Conservation (phyloP, 2,888 invertebrate genomes). For the Agrilus cyanescens region DNA sequence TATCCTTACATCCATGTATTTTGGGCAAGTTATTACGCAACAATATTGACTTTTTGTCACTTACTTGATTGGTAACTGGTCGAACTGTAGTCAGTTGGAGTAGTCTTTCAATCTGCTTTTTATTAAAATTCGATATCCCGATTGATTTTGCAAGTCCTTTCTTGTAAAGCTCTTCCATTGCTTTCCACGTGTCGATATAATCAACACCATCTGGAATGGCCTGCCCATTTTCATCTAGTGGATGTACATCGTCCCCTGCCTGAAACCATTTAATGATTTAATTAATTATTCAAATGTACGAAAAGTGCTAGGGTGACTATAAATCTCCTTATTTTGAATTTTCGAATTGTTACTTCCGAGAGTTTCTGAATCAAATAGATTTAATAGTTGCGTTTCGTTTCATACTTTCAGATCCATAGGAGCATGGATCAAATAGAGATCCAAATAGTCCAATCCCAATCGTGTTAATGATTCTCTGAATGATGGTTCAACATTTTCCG, state of each 20-base stretch:
- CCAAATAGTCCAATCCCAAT: constrained; percentile 63
- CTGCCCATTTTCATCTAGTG: no score
- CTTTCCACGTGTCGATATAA: constrained; percentile 67
- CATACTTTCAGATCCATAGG: no score
- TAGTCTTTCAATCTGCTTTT: constrained; percentile 57
- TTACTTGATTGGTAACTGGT: constrained; percentile 51
- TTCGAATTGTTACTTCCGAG: no score
- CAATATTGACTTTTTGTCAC: constrained; percentile 31
- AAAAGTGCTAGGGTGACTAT: no score
- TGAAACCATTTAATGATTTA: no score
- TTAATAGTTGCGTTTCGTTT: no score
- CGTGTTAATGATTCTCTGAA: constrained; percentile 53
- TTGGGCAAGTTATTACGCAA: no score
- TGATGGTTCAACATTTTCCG: constrained; percentile 59
- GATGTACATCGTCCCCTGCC: no score
- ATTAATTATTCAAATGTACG: no score
- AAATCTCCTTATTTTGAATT: no score
- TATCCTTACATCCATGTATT: no score
- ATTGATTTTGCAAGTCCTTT: constrained; percentile 63
- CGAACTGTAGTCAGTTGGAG: constrained; percentile 49
- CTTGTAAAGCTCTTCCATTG: constrained; percentile 63
- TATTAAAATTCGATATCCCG: constrained; percentile 81
- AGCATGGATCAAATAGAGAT: constrained; percentile 71
- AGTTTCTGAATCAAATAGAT: no score
- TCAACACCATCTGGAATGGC: constrained; percentile 40